These are phyloP conservation scores for Mesembrinibis cayennensis DNA, from an alignment of 2,113 vertebrate genomes.

Conservation along the genomic window DNA sequence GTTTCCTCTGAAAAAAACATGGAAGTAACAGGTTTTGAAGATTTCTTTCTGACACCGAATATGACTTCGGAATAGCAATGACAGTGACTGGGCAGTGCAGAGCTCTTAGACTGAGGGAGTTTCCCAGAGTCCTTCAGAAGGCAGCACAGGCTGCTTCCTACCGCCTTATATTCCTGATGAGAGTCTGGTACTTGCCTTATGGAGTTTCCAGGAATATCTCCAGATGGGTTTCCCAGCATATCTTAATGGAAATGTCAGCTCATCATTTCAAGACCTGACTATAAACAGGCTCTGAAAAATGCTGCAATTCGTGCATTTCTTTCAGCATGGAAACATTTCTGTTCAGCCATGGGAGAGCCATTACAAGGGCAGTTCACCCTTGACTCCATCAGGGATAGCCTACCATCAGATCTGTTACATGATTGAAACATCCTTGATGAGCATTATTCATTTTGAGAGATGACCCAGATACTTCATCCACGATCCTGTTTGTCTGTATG, in stretches of 20 bases:
- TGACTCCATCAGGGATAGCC: background rate
- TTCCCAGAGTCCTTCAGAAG: background rate
- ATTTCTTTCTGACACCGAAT: background rate
- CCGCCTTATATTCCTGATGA: background rate
- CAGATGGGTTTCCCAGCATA: background rate
- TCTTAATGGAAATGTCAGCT: background rate
- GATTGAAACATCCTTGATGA: background rate
- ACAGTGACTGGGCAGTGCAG: background rate
- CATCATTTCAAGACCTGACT: background rate
- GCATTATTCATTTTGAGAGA: background rate
- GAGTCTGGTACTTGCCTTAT: background rate
- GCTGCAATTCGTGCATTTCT: background rate
- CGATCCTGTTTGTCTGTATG: background rate
- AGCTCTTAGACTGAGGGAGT: background rate
- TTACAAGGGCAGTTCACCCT: background rate
- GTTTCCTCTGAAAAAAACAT: background rate
- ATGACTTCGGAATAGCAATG: background rate
- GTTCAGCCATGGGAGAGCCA: background rate
- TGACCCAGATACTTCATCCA: background rate
- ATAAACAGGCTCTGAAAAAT: background rate
- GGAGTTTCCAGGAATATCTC: background rate
- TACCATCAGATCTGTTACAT: background rate
- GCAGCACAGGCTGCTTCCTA: background rate
- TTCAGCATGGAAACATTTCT: background rate
- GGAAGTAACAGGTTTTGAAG: background rate